Evolutionary conservation across 1,140 invertebrate genomes (phyloP), one percentile per base, ranked within the genome.

Genomic region (Penaeus chinensis): DNA sequence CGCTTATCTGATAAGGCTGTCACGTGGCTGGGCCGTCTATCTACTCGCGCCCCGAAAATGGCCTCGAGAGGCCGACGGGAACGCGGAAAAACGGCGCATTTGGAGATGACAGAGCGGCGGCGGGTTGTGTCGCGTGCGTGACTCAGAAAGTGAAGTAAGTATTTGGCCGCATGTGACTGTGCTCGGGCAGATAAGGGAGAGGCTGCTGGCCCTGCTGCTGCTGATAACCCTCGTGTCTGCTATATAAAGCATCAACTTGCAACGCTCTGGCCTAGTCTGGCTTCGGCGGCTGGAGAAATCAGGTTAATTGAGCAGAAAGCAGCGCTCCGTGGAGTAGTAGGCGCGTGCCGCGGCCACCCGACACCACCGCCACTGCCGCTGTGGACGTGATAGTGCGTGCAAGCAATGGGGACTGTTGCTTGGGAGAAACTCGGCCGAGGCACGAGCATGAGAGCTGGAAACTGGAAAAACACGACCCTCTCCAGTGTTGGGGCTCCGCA

Each of bases 201-300:
- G 79, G 42, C 85, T 87, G 85, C 65, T 71, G 85, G 78, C 77
- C 83, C 79, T 82, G 85, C 27, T 82, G 66, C 60, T 32, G 80
- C 54, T 82, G 85, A 87, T 87, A 87, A 82, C 76, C 71, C 66
- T 81, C 63, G 79, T 69, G 85, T 86, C 63, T 74, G 78, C 79
- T 82, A 87, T 77, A 82, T 87, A 74, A 82, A 87, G 54, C 85
- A 82, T 87, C 77, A 74, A 63, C 80, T 87, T 74, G 80, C 80
- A 74, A 82, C 65, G 60, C 66, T n/a, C 60, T 87, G 80, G 47
- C 85, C 66, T 82, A 77, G 77, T 82, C 69, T 74, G 80, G 79
- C 69, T 32, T 82, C 60, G 80, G 61, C 18, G 60, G 65, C 22
- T 81, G 80, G 27, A n/a, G 66, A 87, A 79, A 82, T 82, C 66